Percentiles rank a stretch among this genome's conserved stretches.
Conservation (phyloP, 1,140 invertebrate genomes). For the Temnothorax curvispinosus region DNA sequence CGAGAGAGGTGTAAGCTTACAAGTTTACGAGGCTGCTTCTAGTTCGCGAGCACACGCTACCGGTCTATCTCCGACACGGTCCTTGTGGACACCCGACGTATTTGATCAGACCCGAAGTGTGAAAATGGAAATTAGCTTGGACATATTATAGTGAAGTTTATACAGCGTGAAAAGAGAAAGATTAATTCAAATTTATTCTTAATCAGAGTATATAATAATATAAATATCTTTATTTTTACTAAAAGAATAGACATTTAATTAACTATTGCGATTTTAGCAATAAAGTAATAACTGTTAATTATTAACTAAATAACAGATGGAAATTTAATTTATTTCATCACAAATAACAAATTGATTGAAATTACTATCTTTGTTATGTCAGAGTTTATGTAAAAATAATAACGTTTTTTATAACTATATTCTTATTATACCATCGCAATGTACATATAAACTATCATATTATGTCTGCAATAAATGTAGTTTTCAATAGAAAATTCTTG, state of each 20-base stretch:
- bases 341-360: neutral
- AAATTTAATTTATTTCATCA: neutral
- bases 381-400: neutral
- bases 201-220: neutral
- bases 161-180: neutral
- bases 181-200: neutral
- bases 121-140: conserved; percentile 38
- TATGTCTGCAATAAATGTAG: neutral
- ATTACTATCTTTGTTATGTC: neutral
- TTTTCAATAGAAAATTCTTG: neutral
- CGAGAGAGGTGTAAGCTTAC: conserved; percentile 79
- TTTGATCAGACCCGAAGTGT: conserved; percentile 15
- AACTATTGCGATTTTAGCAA: neutral
- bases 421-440: neutral
- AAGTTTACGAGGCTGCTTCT: conserved; percentile 61
- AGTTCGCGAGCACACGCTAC: conserved; percentile 10
- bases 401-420: neutral
- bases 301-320: neutral
- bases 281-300: neutral
- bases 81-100: conserved; percentile 5
- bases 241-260: neutral
- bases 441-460: neutral
- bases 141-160: neutral
- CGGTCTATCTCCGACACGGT: neutral
- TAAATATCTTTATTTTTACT: neutral